phyloP scores from a whole-genome alignment of 2,888 invertebrate species.

The Schizotus pectinicornis region DNA sequence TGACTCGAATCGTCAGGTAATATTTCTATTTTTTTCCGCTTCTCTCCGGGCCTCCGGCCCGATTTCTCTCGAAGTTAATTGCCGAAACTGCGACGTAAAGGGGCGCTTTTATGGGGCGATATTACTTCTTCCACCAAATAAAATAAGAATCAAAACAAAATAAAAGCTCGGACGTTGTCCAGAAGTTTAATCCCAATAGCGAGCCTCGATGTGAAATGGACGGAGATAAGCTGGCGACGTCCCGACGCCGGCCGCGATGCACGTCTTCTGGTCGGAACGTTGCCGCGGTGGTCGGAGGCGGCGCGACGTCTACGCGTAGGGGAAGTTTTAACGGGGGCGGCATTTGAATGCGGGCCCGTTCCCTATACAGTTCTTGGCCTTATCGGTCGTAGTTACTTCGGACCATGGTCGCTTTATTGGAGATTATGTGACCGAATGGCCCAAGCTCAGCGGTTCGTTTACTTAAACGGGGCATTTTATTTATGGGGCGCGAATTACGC shows the following conservation, averaged over 20 bases:
- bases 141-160: constrained; percentile 52
- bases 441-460: too few species aligned
- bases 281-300: background rate
- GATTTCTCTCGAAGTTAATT: background rate
- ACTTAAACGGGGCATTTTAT: too few species aligned
- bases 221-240: constrained; percentile 26
- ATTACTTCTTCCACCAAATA: constrained; percentile 49
- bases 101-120: constrained; percentile 25
- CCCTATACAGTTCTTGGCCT: constrained; percentile 24
- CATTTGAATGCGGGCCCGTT: constrained; percentile 1
- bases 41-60: background rate
- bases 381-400: constrained; percentile 38
- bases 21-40: background rate
- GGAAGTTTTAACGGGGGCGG: constrained; percentile 6
- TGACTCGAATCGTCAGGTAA: constrained; percentile 4
- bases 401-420: constrained; percentile 39
- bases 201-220: constrained; percentile 28
- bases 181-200: constrained; percentile 39
- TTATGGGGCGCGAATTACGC: too few species aligned
- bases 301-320: background rate
- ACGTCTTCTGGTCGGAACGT: constrained; percentile 3
- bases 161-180: constrained; percentile 47
- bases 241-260: background rate
- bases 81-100: background rate
- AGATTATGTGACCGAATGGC: constrained; percentile 38